A percentile compares a stretch with the other conserved stretches of the same genome.
phyloP scores from a whole-genome alignment of 2,888 invertebrate species.

The Cyclophora albipunctata region DNA sequence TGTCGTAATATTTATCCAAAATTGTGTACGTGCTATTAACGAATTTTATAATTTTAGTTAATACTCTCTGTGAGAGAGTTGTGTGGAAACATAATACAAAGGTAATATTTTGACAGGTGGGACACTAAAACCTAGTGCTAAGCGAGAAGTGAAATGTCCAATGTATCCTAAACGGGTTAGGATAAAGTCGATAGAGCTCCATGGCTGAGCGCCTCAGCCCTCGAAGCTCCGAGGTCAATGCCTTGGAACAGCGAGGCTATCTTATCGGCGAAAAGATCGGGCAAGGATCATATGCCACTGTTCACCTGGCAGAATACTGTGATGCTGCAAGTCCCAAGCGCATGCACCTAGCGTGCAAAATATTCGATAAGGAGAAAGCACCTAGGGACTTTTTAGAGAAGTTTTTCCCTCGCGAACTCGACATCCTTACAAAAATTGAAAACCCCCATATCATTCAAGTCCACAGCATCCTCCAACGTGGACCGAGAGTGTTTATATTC shows the following conservation, averaged over 20 bases:
- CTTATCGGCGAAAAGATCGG: slow-evolving; percentile 91
- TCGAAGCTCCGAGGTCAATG: slow-evolving; percentile 88
- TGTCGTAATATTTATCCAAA: slow-evolving; percentile 69
- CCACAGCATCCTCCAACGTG: slow-evolving; percentile 88
- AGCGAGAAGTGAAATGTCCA: slow-evolving; percentile 71
- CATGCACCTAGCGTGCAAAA: slow-evolving; percentile 89
- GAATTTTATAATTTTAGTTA: slow-evolving; percentile 45
- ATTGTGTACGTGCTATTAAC: slow-evolving; percentile 64
- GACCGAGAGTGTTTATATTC: slow-evolving; percentile 89
- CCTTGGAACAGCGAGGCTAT: slow-evolving; percentile 89
- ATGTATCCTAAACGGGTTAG: slow-evolving; percentile 75
- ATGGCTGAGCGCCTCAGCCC: slow-evolving; percentile 85
- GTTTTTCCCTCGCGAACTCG: slow-evolving; percentile 94
- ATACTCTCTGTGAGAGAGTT: slow-evolving; percentile 64
- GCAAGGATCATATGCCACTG: slow-evolving; percentile 93
- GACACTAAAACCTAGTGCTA: slow-evolving; percentile 56
- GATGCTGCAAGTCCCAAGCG: slow-evolving; percentile 82
- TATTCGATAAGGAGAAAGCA: slow-evolving; percentile 92
- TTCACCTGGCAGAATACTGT: slow-evolving; percentile 88
- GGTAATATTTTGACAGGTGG: slow-evolving; percentile 59
- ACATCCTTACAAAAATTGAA: slow-evolving; percentile 90
- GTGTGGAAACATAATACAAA: slow-evolving; percentile 47
- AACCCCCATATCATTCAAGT: slow-evolving; percentile 94
- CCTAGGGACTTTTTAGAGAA: slow-evolving; percentile 92
- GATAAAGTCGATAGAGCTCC: slow-evolving; percentile 72